Evolutionary conservation across 1,140 invertebrate species (phyloP).

Genomic region (Drosophila aff.): DNA sequence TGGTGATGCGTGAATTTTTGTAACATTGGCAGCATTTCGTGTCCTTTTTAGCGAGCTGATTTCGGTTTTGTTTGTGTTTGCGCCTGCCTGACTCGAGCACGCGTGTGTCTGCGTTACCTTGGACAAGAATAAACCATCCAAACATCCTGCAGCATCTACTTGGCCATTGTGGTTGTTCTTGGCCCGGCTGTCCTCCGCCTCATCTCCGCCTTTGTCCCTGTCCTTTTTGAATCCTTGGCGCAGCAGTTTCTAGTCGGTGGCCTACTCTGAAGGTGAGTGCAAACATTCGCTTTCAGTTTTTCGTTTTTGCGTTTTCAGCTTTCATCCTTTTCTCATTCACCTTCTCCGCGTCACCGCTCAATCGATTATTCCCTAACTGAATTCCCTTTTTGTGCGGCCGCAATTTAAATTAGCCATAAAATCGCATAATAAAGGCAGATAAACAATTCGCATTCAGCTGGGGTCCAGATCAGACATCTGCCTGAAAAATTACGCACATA

Average conservation of each 20-base stretch:
- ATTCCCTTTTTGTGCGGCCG: conserved; percentile 21
- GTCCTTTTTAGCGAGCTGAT: conserved; percentile 35
- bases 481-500: conserved; percentile 45
- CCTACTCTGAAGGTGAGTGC: conserved; percentile 71
- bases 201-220: conserved; percentile 28
- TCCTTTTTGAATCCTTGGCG: conserved; percentile 54
- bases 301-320: not conserved
- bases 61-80: conserved; percentile 42
- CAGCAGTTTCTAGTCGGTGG: conserved; percentile 73
- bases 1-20: conserved; percentile 48
- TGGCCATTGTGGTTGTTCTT: conserved; percentile 43
- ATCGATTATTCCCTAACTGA: conserved; percentile 42
- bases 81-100: conserved; percentile 27
- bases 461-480: conserved; percentile 4
- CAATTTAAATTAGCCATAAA: conserved; percentile 45
- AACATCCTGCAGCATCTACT: conserved; percentile 44
- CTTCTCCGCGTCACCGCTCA: conserved; percentile 5
- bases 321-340: not conserved
- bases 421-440: conserved; percentile 31
- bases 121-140: conserved; percentile 52
- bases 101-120: conserved; percentile 49
- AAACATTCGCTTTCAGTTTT: conserved; percentile 11
- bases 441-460: conserved; percentile 26
- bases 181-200: conserved; percentile 23
- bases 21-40: conserved; percentile 48